Conservation (phyloP, 1,140 invertebrate species). For the Metaphire vulgaris region DNA sequence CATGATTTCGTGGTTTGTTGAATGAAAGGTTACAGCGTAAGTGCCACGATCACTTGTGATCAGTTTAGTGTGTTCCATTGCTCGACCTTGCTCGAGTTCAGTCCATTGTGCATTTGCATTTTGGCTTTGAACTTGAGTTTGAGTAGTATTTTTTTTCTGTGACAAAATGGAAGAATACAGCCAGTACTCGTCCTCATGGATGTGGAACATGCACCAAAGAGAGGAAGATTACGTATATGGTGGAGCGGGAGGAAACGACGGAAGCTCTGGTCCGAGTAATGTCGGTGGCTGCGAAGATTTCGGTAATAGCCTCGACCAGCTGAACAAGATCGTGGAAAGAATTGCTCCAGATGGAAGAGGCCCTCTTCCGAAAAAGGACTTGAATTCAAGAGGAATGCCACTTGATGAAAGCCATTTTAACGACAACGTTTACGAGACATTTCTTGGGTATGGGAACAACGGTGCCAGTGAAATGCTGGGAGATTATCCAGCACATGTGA, state of each 20-base stretch:
- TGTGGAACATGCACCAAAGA: background rate
- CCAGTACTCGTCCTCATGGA: background rate
- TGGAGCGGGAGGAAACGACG: background rate
- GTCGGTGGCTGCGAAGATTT: background rate
- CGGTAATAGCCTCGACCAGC: slow-evolving; percentile 18
- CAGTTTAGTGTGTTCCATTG: too few species aligned
- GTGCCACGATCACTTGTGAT: too few species aligned
- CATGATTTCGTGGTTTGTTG: too few species aligned
- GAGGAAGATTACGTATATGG: background rate
- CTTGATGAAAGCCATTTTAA: background rate
- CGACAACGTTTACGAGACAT: slow-evolving; percentile 19
- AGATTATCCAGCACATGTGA: background rate
- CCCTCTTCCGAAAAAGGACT: background rate
- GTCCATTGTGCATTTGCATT: too few species aligned
- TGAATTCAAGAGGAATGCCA: background rate
- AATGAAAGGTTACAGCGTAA: too few species aligned
- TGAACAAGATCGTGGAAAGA: slow-evolving; percentile 21
- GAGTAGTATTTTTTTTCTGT: too few species aligned
- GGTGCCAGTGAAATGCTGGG: background rate
- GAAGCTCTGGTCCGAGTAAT: background rate
- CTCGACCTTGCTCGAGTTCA: too few species aligned
- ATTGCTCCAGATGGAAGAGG: slow-evolving; percentile 6
- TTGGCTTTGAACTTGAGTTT: too few species aligned
- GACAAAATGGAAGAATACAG: background rate
- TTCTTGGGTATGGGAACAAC: background rate